A percentile compares a stretch with the other conserved stretches of the same genome.
These are phyloP conservation scores for Fragum fragum DNA, from an alignment of 2,888 invertebrate genomes.

Conservation along the genomic window DNA sequence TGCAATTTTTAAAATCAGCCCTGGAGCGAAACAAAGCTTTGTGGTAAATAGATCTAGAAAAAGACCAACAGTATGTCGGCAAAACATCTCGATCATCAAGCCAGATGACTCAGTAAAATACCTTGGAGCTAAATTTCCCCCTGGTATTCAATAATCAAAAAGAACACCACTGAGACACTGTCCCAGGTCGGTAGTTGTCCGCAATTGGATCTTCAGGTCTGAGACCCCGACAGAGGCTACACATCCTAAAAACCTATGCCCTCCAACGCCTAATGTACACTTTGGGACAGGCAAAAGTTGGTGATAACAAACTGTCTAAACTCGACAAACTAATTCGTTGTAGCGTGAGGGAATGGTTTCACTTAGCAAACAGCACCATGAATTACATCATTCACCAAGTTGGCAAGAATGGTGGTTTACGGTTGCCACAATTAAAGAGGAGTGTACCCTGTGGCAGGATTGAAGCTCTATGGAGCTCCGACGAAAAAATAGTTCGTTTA, in stretches of 20 bases:
- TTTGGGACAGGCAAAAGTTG: constrained; percentile 17
- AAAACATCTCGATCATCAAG: neutral
- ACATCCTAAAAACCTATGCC: constrained; percentile 36
- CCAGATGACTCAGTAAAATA: neutral
- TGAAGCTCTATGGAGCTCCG: neutral
- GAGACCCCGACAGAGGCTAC: constrained; percentile 45
- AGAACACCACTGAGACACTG: neutral
- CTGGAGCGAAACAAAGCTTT: neutral
- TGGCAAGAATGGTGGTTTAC: neutral
- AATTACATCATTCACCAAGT: neutral
- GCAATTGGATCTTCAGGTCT: neutral
- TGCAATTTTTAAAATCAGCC: neutral
- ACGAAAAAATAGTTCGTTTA: neutral
- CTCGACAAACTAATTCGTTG: neutral
- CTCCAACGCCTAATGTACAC: constrained; percentile 27
- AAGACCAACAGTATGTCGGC: neutral
- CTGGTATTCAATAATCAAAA: neutral
- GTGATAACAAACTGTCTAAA: neutral
- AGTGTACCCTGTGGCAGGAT: neutral
- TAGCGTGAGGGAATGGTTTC: neutral
- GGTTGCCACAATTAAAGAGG: neutral
- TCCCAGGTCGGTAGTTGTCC: neutral
- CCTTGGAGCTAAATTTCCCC: neutral
- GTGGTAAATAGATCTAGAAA: neutral
- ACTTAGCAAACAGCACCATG: neutral